Evolutionary conservation across 2,888 invertebrate genomes (phyloP), one percentile per base, ranked within the genome.

Genomic region (Ischnus inquisitorius): DNA sequence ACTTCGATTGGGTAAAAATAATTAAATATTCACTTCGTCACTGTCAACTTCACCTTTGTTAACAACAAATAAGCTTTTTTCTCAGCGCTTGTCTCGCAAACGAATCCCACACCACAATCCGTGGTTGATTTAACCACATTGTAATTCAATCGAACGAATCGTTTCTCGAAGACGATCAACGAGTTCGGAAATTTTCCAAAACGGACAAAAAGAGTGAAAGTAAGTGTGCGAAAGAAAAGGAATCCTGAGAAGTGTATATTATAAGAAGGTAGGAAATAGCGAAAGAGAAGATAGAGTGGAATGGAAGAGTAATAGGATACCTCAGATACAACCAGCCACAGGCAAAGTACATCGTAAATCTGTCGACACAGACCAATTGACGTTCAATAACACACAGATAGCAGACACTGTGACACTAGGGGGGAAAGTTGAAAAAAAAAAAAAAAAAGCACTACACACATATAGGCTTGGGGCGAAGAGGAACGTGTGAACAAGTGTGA

Each of bases 291-390:
- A 75, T 6, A 51, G 68, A 79, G 64, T 76, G 74, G 79, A 74
- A 84, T 74, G 68, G 85, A 79, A 80, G 71, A 79, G 68, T 85
- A 82, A 85, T 85, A 83, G 87, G 89, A 87, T 97, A 97, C 96
- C 96, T 97, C 95, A 96, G 96, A 95, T 96, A 96, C 94, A 97
- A 96, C 96, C 96, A 97, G 95, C 96, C 96, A 96, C 96, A 97
- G 95, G 96, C 96, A 96, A 96, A 97, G 96, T 96, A 96, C 96
- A 96, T 86, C 88, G 88, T 88, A 87, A 86, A 89, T 88, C 89
- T 88, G 88, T 88, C 88, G 80, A 83, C 85, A 88, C 87, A 87
- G 87, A 89, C 71, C 89, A 87, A 89, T 89, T 82, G 80, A 82
- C 81, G 82, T 87, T 82, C 54, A 67, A 76, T 67, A 76, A 76